phyloP scores from a whole-genome alignment of 2,113 vertebrate genomes.

The Toxotes chatareus region DNA sequence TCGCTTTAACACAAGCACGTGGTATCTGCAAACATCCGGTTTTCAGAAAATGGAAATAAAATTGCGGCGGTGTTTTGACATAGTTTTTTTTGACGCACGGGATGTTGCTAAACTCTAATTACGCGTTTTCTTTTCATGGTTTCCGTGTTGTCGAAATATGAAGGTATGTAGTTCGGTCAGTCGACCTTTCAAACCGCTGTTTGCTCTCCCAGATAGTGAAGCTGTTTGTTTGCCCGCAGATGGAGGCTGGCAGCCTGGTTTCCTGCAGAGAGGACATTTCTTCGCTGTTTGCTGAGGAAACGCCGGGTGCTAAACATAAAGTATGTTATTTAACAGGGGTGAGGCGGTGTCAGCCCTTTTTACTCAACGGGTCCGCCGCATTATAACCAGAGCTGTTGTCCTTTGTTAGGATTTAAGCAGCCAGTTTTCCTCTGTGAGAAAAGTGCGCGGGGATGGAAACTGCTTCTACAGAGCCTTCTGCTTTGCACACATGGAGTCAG shows the following conservation, averaged over 20 bases:
- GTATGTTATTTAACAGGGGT: slow-evolving; percentile 48
- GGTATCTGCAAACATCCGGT: slow-evolving; percentile 76
- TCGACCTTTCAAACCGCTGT: accelerated
- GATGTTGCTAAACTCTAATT: background rate
- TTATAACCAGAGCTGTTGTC: slow-evolving; percentile 27
- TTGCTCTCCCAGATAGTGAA: background rate
- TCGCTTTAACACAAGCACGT: slow-evolving; percentile 77
- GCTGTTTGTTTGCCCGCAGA: slow-evolving; percentile 52
- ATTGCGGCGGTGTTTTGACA: slow-evolving; percentile 34
- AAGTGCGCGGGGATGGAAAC: slow-evolving; percentile 88
- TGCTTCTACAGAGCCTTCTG: slow-evolving; percentile 90
- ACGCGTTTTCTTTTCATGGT: background rate
- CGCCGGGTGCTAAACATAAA: slow-evolving; percentile 78
- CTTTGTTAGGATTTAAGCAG: slow-evolving; percentile 83
- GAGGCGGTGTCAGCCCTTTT: background rate
- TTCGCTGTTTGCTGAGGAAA: slow-evolving; percentile 79
- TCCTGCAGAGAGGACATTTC: slow-evolving; percentile 84
- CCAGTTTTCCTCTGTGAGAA: slow-evolving; percentile 84
- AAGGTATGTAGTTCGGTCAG: background rate
- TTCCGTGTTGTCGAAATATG: slow-evolving; percentile 10
- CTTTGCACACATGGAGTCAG: slow-evolving; percentile 85
- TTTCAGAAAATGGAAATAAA: slow-evolving; percentile 45
- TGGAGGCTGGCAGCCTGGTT: slow-evolving; percentile 78
- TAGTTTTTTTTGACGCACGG: slow-evolving; percentile 19
- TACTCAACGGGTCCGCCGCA: background rate